Evolutionary conservation across 2,797 vertebrate genomes (phyloP).

Genomic region (Dendrocincla fuliginosa): DNA sequence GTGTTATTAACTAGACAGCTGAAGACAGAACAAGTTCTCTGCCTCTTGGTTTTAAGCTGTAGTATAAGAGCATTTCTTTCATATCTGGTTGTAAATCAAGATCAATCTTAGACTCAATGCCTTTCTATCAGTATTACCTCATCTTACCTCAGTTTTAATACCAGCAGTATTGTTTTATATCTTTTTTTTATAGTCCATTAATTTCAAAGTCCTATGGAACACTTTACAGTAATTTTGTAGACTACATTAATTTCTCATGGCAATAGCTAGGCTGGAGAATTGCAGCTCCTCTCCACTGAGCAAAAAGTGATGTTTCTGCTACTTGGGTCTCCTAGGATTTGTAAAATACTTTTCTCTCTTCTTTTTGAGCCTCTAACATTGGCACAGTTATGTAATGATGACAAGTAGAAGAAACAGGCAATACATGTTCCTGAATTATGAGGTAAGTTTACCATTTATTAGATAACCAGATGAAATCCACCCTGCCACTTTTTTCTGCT

Average conservation of each 20-base stretch:
- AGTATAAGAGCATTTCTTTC: constrained; percentile 37
- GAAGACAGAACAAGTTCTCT: constrained; percentile 60
- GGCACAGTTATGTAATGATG: neutral
- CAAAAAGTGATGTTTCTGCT: constrained; percentile 28
- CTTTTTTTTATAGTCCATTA: constrained; percentile 70
- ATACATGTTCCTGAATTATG: neutral
- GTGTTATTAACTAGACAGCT: constrained; percentile 69
- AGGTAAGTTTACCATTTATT: neutral
- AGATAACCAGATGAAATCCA: neutral
- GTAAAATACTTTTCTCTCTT: neutral
- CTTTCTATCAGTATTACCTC: constrained; percentile 56
- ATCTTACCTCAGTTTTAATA: constrained; percentile 63
- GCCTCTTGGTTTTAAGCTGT: constrained; percentile 43
- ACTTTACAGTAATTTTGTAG: constrained; percentile 67
- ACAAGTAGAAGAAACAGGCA: neutral
- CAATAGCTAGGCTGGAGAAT: constrained; percentile 18
- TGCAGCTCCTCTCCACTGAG: constrained; percentile 35
- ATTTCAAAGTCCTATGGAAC: constrained; percentile 66
- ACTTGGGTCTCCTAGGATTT: neutral
- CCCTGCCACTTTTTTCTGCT: neutral
- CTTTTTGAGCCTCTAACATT: neutral
- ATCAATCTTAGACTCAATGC: constrained; percentile 53
- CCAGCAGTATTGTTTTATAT: constrained; percentile 66
- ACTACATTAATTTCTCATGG: constrained; percentile 65
- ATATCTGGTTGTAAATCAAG: constrained; percentile 60